Evolutionary conservation across 2,113 vertebrate species (phyloP).

Genomic region (Zosterops borbonicus): DNA sequence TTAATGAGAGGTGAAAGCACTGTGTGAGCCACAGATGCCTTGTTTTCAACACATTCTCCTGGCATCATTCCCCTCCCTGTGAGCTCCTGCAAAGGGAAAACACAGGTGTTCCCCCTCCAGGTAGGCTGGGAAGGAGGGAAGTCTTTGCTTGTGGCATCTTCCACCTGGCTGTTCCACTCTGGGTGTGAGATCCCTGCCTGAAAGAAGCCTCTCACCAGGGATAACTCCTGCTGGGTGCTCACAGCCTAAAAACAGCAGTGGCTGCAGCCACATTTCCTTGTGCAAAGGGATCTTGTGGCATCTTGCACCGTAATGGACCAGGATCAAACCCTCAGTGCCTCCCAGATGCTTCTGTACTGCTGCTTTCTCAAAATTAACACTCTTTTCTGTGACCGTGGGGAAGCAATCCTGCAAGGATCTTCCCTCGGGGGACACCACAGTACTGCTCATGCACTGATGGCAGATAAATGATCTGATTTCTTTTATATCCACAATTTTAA

Average conservation of each 20-base stretch:
- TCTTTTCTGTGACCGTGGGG: background rate
- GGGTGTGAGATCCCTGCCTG: background rate
- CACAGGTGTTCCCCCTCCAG: background rate
- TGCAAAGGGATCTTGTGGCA: background rate
- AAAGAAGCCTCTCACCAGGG: background rate
- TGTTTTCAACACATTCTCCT: background rate
- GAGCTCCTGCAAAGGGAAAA: background rate
- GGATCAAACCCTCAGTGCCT: background rate
- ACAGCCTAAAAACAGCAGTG: background rate
- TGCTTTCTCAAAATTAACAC: background rate
- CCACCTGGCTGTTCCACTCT: background rate
- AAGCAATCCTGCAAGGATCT: background rate
- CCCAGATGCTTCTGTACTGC: background rate
- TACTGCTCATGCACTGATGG: background rate
- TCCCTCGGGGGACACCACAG: background rate
- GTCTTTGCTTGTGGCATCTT: background rate
- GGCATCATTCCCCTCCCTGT: background rate
- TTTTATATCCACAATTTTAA: background rate
- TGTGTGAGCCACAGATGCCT: background rate
- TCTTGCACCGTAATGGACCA: accelerated
- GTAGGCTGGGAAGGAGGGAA: background rate
- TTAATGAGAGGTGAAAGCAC: background rate
- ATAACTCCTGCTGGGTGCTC: background rate
- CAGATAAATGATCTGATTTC: background rate
- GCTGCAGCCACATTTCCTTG: background rate